Evolutionary conservation across 1,140 invertebrate genomes (phyloP).

Genomic region (Lineus longissimus): DNA sequence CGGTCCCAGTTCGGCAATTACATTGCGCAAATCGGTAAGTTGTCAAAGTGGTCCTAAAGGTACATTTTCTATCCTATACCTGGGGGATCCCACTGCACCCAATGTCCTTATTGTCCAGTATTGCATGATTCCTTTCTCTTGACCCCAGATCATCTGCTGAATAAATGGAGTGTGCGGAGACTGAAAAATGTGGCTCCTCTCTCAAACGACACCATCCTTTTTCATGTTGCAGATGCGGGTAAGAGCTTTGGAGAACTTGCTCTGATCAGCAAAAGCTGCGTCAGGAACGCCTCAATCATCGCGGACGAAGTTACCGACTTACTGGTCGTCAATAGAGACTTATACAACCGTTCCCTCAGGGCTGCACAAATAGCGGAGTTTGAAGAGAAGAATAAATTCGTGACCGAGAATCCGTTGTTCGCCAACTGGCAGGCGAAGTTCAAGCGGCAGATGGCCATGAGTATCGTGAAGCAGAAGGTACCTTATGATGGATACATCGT

Average conservation of each 20-base stretch:
- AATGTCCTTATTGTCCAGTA: too few relatives aligned
- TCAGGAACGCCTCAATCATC: constrained; percentile 45
- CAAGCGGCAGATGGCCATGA: constrained; percentile 40
- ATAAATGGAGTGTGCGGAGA: too few relatives aligned
- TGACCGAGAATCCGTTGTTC: constrained; percentile 36
- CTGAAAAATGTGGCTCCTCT: too few relatives aligned
- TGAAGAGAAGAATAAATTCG: constrained; percentile 35
- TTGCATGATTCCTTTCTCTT: too few relatives aligned
- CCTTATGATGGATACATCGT: constrained; percentile 33
- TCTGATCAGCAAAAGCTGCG: constrained; percentile 41
- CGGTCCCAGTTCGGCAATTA: constrained; percentile 21
- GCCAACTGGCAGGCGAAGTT: constrained; percentile 32
- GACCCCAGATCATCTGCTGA: too few relatives aligned
- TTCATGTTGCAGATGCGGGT: constrained; percentile 30
- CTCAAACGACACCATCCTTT: background rate
- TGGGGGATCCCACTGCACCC: too few relatives aligned
- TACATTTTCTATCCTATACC: too few relatives aligned
- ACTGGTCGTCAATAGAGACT: constrained; percentile 36
- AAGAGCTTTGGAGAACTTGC: constrained; percentile 47
- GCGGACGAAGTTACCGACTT: constrained; percentile 39
- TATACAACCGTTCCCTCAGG: constrained; percentile 42
- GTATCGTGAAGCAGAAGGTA: constrained; percentile 32
- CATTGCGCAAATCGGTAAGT: constrained; percentile 18
- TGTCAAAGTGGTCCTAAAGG: too few relatives aligned
- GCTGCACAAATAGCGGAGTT: constrained; percentile 39